Evolutionary conservation across 2,113 vertebrate genomes (phyloP).

Genomic region (Anser brachyrhynchus): DNA sequence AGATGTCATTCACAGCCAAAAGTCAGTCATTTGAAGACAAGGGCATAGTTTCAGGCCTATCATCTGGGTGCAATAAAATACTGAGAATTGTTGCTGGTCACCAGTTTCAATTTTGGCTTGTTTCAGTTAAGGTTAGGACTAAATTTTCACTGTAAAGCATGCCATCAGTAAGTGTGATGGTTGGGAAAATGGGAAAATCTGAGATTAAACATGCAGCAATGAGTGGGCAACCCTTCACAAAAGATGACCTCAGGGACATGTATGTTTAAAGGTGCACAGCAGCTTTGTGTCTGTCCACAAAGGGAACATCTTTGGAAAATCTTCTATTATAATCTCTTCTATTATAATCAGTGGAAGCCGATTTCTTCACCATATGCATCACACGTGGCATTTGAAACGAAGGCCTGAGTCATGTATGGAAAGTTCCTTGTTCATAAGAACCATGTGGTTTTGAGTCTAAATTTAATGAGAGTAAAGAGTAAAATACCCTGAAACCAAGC

Average conservation of each 20-base stretch:
- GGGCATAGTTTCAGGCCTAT: not conserved
- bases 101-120: not conserved
- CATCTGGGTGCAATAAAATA: not conserved
- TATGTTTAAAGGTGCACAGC: not conserved
- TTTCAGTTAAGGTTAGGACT: not conserved
- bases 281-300: not conserved
- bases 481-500: slow-evolving; percentile 18
- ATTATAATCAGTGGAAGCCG: not conserved
- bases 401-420: not conserved
- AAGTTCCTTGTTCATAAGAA: not conserved
- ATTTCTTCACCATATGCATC: slow-evolving; percentile 5
- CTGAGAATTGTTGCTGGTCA: not conserved
- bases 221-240: not conserved
- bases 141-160: not conserved
- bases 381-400: slow-evolving; percentile 20
- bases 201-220: not conserved
- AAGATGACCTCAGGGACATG: not conserved
- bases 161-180: not conserved
- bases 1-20: slow-evolving; percentile 1
- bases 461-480: not conserved
- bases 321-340: not conserved
- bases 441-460: slow-evolving; percentile 28
- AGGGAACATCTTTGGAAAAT: not conserved
- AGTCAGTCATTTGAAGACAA: not conserved
- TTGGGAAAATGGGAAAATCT: not conserved